Evolutionary conservation across 2,888 invertebrate species (phyloP).

Genomic region (Macrosiphum euphorbiae): DNA sequence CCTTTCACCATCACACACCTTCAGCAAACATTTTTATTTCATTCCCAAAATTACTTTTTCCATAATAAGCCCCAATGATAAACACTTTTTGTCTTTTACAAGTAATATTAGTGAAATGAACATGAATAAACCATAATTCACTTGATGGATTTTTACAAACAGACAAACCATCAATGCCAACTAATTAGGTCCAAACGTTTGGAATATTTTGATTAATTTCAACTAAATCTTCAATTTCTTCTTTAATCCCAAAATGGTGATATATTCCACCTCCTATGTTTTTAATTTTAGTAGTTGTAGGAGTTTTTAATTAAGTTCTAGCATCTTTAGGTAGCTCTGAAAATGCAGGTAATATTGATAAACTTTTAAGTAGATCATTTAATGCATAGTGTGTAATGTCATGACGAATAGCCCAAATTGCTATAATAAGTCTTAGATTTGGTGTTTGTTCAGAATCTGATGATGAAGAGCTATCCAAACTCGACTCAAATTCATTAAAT

Average conservation of each 20-base stretch:
- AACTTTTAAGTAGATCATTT: neutral
- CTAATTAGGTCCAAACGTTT: neutral
- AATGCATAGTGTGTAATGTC: neutral
- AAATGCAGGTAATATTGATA: neutral
- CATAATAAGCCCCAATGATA: constrained; percentile 61
- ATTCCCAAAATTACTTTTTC: constrained; percentile 36
- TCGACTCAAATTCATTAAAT: neutral
- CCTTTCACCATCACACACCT: neutral
- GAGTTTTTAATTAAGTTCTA: constrained; percentile 2
- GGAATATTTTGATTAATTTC: neutral
- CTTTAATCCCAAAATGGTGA: neutral
- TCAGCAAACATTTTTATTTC: constrained; percentile 14
- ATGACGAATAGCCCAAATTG: neutral
- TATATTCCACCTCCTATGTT: constrained; percentile 2
- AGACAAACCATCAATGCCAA: constrained; percentile 51
- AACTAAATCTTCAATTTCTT: neutral
- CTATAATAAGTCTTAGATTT: neutral
- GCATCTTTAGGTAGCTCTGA: neutral
- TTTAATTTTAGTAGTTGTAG: neutral
- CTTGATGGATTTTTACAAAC: neutral
- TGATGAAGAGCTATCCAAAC: neutral
- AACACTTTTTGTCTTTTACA: neutral
- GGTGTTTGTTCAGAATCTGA: neutral
- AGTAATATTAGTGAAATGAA: constrained; percentile 18
- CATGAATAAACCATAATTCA: constrained; percentile 52